Conservation (phyloP, 2,113 vertebrate genomes). For the Tamias sibiricus region DNA sequence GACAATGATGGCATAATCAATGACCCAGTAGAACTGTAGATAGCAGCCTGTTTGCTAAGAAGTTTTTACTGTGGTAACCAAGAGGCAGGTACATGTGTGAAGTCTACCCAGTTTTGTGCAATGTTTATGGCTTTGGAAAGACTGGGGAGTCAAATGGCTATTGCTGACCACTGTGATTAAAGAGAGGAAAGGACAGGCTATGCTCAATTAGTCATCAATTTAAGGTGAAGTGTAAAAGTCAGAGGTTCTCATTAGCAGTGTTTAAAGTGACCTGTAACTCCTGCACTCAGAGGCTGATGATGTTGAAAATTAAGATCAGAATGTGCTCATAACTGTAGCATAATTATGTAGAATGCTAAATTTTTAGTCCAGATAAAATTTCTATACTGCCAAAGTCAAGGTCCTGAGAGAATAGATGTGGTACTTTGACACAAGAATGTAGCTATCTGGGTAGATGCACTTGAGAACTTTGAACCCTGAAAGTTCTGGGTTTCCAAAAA, state of each 20-base stretch:
- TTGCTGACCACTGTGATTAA: background rate
- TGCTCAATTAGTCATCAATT: background rate
- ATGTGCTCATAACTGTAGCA: background rate
- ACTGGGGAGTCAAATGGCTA: accelerated
- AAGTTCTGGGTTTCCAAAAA: background rate
- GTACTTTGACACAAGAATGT: accelerated
- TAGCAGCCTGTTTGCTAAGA: background rate
- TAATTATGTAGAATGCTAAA: background rate
- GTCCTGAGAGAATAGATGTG: background rate
- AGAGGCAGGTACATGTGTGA: background rate
- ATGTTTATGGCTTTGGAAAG: background rate
- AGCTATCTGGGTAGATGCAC: too few species aligned
- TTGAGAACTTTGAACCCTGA: background rate
- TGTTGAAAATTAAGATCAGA: background rate
- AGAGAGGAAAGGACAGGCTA: background rate
- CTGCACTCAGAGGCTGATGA: background rate
- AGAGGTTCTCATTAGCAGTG: background rate
- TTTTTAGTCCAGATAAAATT: background rate
- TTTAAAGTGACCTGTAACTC: background rate
- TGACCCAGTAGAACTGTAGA: accelerated
- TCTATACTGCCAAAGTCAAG: background rate
- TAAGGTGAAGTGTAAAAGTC: background rate
- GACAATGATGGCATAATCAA: background rate
- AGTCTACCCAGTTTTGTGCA: accelerated
- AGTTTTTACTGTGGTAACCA: background rate